phyloP scores from a whole-genome alignment of 1,140 invertebrate genomes.

The Littorina saxatilis region DNA sequence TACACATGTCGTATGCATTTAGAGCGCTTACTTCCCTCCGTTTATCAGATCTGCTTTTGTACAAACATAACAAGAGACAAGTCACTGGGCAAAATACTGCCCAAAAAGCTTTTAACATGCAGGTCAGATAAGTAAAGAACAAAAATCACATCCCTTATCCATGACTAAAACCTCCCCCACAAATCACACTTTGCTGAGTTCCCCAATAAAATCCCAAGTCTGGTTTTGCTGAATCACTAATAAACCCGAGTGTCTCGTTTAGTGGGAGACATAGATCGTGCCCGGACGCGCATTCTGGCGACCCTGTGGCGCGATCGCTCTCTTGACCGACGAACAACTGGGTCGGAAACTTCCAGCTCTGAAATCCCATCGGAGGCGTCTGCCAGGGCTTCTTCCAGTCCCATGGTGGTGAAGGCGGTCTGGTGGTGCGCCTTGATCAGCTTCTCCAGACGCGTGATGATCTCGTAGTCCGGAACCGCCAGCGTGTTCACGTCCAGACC shows the following conservation, averaged over 20 bases:
- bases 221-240: no score
- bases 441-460: conserved; percentile 74
- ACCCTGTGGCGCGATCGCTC: conserved; percentile 60
- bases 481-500: conserved; percentile 73
- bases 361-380: conserved; percentile 69
- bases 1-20: no score
- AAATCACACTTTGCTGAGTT: no score
- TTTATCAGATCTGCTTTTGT: no score
- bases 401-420: conserved; percentile 66
- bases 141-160: no score
- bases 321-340: conserved; percentile 52
- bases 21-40: no score
- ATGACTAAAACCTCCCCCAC: no score
- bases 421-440: conserved; percentile 72
- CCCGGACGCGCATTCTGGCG: conserved; percentile 47
- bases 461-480: conserved; percentile 75
- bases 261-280: conserved; percentile 67
- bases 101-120: no score
- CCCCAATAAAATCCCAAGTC: no score
- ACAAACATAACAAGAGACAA: no score
- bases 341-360: conserved; percentile 48
- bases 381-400: conserved; percentile 68
- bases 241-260: conserved; percentile 67
- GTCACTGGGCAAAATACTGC: no score
- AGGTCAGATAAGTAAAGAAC: no score